These are phyloP conservation scores for Exephanes ischioxanthus DNA, from an alignment of 2,888 invertebrate genomes.

Conservation along the genomic window DNA sequence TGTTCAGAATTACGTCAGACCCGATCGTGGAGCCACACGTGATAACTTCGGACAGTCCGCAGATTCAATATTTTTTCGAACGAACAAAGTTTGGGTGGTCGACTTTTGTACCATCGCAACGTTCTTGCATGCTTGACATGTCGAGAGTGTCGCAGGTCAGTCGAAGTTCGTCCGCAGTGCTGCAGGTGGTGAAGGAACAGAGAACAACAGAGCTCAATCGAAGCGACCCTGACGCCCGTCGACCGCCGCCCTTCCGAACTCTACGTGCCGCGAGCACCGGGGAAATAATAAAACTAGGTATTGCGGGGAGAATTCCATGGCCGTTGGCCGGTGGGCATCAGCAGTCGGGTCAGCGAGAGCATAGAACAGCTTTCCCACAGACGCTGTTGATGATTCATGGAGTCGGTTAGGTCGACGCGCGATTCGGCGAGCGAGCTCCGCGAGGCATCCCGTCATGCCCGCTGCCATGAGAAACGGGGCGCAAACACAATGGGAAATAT, in stretches of 20 bases:
- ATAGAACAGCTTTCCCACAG: constrained; percentile 2
- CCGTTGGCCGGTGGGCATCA: background rate
- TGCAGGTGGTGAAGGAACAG: background rate
- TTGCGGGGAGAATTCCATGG: constrained; percentile 8
- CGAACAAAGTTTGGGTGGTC: too few relatives aligned
- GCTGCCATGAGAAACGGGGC: constrained; percentile 6
- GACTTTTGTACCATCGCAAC: too few relatives aligned
- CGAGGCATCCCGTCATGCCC: constrained; percentile 24
- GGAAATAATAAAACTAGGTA: background rate
- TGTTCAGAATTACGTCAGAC: too few relatives aligned
- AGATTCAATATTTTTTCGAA: too few relatives aligned
- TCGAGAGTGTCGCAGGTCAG: background rate
- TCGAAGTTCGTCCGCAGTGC: background rate
- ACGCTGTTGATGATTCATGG: constrained; percentile 26
- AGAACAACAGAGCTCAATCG: background rate
- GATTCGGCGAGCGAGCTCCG: background rate
- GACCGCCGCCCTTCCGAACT: background rate
- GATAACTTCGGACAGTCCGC: too few relatives aligned
- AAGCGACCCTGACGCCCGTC: background rate
- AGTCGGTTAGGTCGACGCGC: background rate
- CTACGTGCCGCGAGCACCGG: background rate
- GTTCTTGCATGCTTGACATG: background rate
- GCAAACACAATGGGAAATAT: constrained; percentile 27
- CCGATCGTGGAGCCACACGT: too few relatives aligned
- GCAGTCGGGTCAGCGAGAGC: constrained; percentile 1